phyloP scores from a whole-genome alignment of 2,797 vertebrate genomes.

The Capromys pilorides region DNA sequence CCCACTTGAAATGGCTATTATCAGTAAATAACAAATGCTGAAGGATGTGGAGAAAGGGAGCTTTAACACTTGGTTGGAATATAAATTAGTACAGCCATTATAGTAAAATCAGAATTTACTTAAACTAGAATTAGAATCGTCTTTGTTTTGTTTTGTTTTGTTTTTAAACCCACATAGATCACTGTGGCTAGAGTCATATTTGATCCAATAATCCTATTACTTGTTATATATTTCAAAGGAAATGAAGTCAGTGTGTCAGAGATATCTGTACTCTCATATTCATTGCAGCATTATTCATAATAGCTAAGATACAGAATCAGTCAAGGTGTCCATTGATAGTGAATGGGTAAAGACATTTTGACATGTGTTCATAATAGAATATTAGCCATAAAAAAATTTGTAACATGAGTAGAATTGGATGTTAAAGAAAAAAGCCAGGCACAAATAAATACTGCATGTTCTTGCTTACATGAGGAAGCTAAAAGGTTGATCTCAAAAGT shows the following conservation, averaged over 20 bases:
- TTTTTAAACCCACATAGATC: too few relatives aligned
- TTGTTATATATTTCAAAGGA: neutral
- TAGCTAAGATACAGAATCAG: neutral
- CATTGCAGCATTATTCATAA: neutral
- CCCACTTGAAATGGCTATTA: neutral
- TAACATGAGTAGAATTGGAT: neutral
- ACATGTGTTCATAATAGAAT: neutral
- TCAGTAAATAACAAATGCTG: neutral
- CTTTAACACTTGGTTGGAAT: neutral
- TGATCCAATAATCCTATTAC: neutral
- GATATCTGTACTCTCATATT: neutral
- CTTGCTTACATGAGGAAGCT: neutral
- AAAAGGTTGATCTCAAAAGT: neutral
- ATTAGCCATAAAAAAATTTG: neutral
- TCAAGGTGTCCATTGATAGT: neutral
- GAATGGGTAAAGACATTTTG: neutral
- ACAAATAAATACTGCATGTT: neutral
- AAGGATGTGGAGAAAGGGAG: neutral
- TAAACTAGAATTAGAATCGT: neutral
- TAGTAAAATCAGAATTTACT: neutral
- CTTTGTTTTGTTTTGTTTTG: too few relatives aligned
- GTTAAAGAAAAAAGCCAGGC: neutral
- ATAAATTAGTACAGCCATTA: neutral
- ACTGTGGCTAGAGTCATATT: neutral
- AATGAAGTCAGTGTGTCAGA: neutral